Conservation (phyloP, 2,888 invertebrate genomes). For the Chironomus riparius region DNA sequence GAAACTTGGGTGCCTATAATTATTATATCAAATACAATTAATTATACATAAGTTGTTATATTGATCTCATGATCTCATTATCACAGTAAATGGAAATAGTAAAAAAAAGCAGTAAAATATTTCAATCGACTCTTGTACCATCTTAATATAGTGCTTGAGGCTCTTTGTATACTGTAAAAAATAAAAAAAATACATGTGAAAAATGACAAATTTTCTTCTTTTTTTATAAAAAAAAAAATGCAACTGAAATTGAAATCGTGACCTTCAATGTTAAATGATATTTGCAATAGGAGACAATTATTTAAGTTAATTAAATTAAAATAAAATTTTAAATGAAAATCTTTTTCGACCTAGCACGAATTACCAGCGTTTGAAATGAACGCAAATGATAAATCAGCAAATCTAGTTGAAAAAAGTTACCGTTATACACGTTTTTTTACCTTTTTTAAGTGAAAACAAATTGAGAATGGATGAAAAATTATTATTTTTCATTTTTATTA, state of each 20-base stretch:
- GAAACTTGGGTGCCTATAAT: constrained; percentile 28
- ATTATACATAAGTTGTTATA: constrained; percentile 27
- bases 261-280: too few relatives aligned
- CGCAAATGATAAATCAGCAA: constrained; percentile 24
- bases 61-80: constrained; percentile 21
- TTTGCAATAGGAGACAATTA: neutral
- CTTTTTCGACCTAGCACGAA: neutral
- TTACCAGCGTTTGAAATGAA: neutral
- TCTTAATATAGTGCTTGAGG: neutral
- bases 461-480: constrained; percentile 1
- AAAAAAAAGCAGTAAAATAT: neutral
- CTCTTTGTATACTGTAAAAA: neutral
- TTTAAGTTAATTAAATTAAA: neutral
- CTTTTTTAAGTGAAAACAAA: constrained; percentile 15
- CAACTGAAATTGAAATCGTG: neutral
- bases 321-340: neutral
- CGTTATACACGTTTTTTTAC: constrained; percentile 25
- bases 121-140: neutral
- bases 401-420: constrained; percentile 28
- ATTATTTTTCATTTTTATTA: constrained; percentile 27
- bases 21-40: constrained; percentile 26
- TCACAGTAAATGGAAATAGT: constrained; percentile 24
- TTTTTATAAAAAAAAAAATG: neutral
- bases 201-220: neutral
- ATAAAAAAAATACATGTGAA: neutral